These are phyloP conservation scores for Plecturocebus donacophilus DNA, from an alignment of 2,113 vertebrate species.

Conservation along the genomic window DNA sequence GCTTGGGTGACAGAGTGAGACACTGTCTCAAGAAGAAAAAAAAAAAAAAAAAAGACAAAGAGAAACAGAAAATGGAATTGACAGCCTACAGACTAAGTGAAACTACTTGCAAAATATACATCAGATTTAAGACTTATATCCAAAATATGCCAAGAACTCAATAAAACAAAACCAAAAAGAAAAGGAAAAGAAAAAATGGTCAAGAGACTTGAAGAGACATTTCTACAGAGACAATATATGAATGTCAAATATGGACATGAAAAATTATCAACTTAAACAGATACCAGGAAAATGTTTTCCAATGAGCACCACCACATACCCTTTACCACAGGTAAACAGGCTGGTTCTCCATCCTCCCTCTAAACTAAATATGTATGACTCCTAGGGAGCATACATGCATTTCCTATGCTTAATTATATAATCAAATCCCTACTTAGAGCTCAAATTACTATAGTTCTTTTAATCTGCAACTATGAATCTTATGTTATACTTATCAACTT, in stretches of 20 bases:
- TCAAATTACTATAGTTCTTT: no score
- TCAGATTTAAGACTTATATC: background rate
- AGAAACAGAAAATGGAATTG: background rate
- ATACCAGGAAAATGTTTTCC: background rate
- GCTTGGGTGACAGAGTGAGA: no score
- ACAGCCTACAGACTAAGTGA: background rate
- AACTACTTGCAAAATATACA: background rate
- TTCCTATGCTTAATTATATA: no score
- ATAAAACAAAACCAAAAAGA: background rate
- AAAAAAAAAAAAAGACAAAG: no score
- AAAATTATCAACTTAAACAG: background rate
- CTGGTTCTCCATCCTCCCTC: no score
- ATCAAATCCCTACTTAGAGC: no score
- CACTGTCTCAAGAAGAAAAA: no score
- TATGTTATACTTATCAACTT: no score
- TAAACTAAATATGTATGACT: no score
- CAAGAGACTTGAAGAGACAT: background rate
- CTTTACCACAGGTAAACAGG: background rate
- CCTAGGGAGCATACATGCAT: no score
- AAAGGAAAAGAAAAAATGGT: background rate
- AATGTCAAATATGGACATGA: background rate
- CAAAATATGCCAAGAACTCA: background rate
- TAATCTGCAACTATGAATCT: no score
- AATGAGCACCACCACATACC: background rate
- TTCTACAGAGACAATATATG: background rate